phyloP scores from a whole-genome alignment of 2,888 invertebrate species.

The Andrena chrysosceles region DNA sequence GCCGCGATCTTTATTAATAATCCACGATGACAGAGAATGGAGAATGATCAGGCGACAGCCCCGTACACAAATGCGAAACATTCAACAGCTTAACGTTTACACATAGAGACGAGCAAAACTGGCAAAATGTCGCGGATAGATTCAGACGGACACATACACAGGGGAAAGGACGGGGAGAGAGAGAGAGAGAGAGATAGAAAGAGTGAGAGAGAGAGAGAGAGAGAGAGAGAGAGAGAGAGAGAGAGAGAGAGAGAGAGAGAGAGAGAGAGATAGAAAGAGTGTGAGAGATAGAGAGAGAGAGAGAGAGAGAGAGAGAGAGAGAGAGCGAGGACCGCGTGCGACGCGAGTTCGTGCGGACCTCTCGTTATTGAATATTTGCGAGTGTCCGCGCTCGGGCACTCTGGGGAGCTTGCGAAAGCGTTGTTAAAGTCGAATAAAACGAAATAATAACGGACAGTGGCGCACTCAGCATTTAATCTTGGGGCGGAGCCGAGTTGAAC shows the following conservation, averaged over 20 bases:
- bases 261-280: conserved; percentile 1
- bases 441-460: neutral
- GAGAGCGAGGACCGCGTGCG: conserved; percentile 19
- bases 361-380: conserved; percentile 8
- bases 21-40: conserved; percentile 61
- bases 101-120: conserved; percentile 54
- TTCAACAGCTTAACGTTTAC: conserved; percentile 59
- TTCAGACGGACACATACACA: conserved; percentile 35
- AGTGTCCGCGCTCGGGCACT: neutral
- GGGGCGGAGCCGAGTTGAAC: no score
- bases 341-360: conserved; percentile 34
- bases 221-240: no score
- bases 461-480: no score
- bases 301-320: conserved; percentile 9
- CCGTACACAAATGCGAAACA: conserved; percentile 68
- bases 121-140: conserved; percentile 37
- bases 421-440: neutral
- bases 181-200: conserved; percentile 21
- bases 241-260: conserved; percentile 11
- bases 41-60: conserved; percentile 76
- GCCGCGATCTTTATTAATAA: conserved; percentile 60
- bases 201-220: conserved; percentile 1
- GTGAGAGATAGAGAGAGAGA: conserved; percentile 6
- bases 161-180: neutral
- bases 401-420: neutral